These are phyloP conservation scores for Theristicus caerulescens DNA, from an alignment of 2,113 vertebrate genomes.

Conservation along the genomic window DNA sequence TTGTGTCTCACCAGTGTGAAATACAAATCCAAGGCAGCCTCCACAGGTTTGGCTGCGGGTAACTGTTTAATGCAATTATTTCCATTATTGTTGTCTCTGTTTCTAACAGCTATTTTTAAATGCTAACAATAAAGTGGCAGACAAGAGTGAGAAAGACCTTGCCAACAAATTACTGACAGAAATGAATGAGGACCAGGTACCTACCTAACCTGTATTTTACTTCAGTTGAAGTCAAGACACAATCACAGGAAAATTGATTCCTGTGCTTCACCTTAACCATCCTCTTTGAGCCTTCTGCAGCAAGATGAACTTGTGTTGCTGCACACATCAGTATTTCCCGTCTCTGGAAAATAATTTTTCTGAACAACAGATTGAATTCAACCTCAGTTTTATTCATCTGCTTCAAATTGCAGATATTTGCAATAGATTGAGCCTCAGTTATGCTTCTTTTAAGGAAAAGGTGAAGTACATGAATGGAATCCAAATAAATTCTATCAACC, in stretches of 20 bases:
- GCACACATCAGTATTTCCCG: background rate
- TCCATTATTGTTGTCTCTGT: slow-evolving; percentile 84
- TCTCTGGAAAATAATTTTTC: background rate
- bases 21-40: slow-evolving; percentile 44
- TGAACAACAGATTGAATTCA: background rate
- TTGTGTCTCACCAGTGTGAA: slow-evolving; percentile 6
- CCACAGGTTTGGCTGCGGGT: slow-evolving; percentile 45
- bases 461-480: slow-evolving; percentile 76
- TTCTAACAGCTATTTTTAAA: slow-evolving; percentile 95
- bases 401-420: background rate
- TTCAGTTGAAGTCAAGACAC: slow-evolving; percentile 64
- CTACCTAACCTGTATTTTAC: slow-evolving; percentile 75
- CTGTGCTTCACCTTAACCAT: slow-evolving; percentile 78
- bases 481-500: slow-evolving; percentile 41
- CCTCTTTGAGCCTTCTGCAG: background rate
- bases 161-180: slow-evolving; percentile 99
- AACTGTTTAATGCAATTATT: slow-evolving; percentile 73
- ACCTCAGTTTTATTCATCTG: background rate
- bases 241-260: slow-evolving; percentile 74
- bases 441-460: slow-evolving; percentile 40
- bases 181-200: slow-evolving; percentile 98
- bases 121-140: slow-evolving; percentile 93
- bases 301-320: background rate
- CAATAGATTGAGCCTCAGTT: background rate
- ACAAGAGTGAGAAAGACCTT: slow-evolving; percentile 99